These are phyloP conservation scores for Melanargia galathea DNA, from an alignment of 2,888 invertebrate genomes.

Conservation along the genomic window DNA sequence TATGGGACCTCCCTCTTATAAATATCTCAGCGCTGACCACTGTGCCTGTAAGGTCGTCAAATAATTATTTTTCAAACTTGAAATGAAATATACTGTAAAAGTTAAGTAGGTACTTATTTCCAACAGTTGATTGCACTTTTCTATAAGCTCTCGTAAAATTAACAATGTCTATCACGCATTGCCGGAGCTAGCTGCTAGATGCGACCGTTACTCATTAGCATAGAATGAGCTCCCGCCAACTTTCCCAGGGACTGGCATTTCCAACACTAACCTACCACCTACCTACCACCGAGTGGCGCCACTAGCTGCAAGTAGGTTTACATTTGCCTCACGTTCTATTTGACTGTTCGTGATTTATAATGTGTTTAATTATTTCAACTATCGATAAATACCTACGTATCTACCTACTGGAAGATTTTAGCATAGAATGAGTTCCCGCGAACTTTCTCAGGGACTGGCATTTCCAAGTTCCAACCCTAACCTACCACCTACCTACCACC, in stretches of 20 bases:
- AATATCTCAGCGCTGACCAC: too few species aligned
- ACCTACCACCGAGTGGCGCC: conserved; percentile 1
- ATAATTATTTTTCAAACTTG: too few species aligned
- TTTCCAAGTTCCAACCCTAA: neutral
- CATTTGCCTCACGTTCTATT: neutral
- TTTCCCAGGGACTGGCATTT: conserved; percentile 16
- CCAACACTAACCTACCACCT: neutral
- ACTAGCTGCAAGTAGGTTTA: neutral
- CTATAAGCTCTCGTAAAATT: conserved; percentile 5
- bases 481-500: neutral
- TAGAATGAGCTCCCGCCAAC: conserved; percentile 14
- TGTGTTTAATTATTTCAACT: neutral
- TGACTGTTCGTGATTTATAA: neutral
- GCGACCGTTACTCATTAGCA: conserved; percentile 1
- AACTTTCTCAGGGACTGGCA: conserved; percentile 14
- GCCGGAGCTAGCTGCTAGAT: conserved; percentile 4
- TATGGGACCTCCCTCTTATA: too few species aligned
- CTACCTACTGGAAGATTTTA: too few species aligned
- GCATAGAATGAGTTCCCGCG: conserved; percentile 11
- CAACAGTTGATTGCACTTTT: neutral
- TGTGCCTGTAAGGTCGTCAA: too few species aligned
- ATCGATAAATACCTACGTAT: neutral
- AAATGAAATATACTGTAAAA: too few species aligned
- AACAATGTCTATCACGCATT: conserved; percentile 13
- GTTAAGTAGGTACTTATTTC: too few species aligned